phyloP scores from a whole-genome alignment of 2,888 invertebrate genomes.

The Prosapia bicincta region DNA sequence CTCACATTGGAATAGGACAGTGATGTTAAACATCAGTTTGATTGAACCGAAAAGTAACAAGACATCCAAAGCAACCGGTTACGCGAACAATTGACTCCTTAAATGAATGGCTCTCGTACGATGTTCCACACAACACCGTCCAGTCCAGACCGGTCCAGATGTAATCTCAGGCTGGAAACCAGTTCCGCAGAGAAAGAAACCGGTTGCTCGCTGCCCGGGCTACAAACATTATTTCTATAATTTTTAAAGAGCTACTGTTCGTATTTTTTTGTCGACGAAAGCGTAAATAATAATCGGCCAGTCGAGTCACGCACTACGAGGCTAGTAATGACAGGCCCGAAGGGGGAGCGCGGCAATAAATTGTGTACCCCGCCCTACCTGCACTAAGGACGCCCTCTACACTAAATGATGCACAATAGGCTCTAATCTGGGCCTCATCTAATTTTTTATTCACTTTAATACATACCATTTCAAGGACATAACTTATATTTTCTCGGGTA shows the following conservation, averaged over 20 bases:
- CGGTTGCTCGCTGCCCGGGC: neutral
- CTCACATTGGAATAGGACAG: neutral
- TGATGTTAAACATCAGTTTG: neutral
- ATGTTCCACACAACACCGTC: neutral
- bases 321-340: neutral
- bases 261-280: neutral
- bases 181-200: neutral
- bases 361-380: neutral
- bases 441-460: neutral
- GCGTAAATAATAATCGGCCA: neutral
- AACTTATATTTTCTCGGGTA: neutral
- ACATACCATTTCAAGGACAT: neutral
- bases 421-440: neutral
- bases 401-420: neutral
- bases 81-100: neutral
- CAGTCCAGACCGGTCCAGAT: neutral
- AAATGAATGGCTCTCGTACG: neutral
- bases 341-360: neutral
- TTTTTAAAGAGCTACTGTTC: neutral
- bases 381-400: neutral
- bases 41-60: neutral
- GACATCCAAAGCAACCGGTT: neutral
- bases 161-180: neutral
- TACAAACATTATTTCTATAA: neutral
- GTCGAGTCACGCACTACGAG: neutral